Percentiles rank a stretch among this genome's conserved stretches.
These are phyloP conservation scores for Automeris io DNA, from an alignment of 2,888 invertebrate genomes.

Conservation along the genomic window DNA sequence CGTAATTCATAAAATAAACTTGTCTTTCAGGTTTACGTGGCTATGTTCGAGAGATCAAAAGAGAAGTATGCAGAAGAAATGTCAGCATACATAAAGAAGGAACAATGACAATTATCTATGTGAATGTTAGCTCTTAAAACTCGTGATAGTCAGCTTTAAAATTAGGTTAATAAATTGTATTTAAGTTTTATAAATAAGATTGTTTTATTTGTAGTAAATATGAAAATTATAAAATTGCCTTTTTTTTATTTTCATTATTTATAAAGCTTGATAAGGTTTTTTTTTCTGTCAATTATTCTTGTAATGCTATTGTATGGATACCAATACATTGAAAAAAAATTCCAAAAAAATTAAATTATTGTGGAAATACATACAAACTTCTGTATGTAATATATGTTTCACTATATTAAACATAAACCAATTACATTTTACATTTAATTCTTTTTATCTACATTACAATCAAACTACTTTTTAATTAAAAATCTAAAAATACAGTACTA, in stretches of 20 bases:
- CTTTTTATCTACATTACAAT: no score
- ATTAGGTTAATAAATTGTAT: constrained; percentile 38
- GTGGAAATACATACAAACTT: no score
- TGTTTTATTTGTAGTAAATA: constrained; percentile 5
- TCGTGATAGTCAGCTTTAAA: constrained; percentile 68
- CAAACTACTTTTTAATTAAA: no score
- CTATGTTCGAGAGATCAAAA: constrained; percentile 82
- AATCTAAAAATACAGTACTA: no score
- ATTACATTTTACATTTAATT: no score
- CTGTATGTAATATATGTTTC: no score
- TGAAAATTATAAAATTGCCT: not conserved
- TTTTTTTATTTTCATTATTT: not conserved
- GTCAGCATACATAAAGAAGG: constrained; percentile 78
- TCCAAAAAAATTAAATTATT: no score
- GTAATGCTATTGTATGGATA: no score
- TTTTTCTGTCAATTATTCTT: no score
- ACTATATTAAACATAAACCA: no score
- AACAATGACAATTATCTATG: constrained; percentile 49
- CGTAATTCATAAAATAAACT: not conserved
- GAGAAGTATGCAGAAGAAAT: constrained; percentile 87
- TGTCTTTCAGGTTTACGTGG: constrained; percentile 82
- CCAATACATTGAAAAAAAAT: no score
- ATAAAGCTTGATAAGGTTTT: not conserved
- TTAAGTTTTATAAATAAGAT: constrained; percentile 20
- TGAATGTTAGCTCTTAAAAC: constrained; percentile 32